A percentile compares a stretch with the other conserved stretches of the same genome.
phyloP scores from a whole-genome alignment of 2,888 invertebrate species.

The Polia nebulosa region DNA sequence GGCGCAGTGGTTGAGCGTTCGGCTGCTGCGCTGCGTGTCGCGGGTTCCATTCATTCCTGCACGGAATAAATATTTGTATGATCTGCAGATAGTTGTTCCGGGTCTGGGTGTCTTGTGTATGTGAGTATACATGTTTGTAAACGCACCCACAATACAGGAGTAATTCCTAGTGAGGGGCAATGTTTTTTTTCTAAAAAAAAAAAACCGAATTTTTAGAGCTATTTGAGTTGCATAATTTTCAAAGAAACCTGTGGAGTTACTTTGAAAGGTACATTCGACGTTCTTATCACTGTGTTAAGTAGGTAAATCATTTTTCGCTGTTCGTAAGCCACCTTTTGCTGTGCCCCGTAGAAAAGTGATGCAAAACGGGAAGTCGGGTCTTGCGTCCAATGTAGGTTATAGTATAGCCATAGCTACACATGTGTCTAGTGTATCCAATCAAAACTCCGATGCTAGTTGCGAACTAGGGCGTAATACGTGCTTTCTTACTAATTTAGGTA shows the following conservation, averaged over 20 bases:
- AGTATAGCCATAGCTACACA: neutral
- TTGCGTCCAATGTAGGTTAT: neutral
- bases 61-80: no score
- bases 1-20: no score
- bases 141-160: no score
- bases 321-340: slow-evolving; percentile 3
- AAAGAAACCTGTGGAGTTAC: slow-evolving; percentile 13
- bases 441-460: slow-evolving; percentile 52
- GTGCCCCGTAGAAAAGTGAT: no score
- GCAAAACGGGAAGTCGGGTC: neutral
- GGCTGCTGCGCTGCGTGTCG: no score
- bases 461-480: slow-evolving; percentile 56
- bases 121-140: no score
- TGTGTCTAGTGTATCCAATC: slow-evolving; percentile 45
- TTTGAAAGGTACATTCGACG: slow-evolving; percentile 12
- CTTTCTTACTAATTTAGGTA: slow-evolving; percentile 41
- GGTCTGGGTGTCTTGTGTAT: no score
- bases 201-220: slow-evolving; percentile 4
- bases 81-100: no score
- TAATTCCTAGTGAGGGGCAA: no score
- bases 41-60: no score
- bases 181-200: no score
- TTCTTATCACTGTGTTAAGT: slow-evolving; percentile 10
- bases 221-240: slow-evolving; percentile 8
- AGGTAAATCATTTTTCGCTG: slow-evolving; percentile 22